Percentiles rank a stretch among this genome's conserved stretches.
Evolutionary conservation across 35 echinoderm and acorn worm genomes (phyloP).

Genomic region (Ophioderma brevispina): DNA sequence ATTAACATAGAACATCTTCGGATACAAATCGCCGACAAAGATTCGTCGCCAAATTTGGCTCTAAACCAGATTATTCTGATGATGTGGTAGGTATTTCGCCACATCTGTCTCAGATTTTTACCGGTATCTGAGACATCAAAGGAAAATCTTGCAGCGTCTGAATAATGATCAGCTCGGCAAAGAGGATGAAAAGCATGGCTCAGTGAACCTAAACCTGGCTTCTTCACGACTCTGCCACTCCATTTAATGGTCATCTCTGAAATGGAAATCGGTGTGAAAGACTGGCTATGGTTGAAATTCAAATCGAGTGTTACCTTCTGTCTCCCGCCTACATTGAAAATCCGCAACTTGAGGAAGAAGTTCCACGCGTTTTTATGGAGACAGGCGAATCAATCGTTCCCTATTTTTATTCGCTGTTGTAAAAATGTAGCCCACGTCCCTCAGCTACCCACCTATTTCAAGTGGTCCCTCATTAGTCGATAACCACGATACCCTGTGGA

Average conservation of each 20-base stretch:
- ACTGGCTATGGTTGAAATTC: slow-evolving; percentile 61
- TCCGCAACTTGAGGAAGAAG: slow-evolving; percentile 46
- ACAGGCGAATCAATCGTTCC: slow-evolving; percentile 9
- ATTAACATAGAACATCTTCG: no score
- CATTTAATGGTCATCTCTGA: no score
- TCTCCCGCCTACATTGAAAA: slow-evolving; percentile 68
- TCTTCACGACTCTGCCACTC: no score
- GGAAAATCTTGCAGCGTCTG: not conserved
- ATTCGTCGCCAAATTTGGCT: no score
- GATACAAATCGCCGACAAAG: no score
- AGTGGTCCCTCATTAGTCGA: slow-evolving; percentile 15
- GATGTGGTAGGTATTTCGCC: no score
- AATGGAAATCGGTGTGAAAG: slow-evolving; percentile 35
- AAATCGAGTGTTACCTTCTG: slow-evolving; percentile 57
- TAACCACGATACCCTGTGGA: slow-evolving; percentile 49
- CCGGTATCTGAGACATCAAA: no score
- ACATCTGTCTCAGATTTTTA: no score
- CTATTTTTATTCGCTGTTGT: slow-evolving; percentile 36
- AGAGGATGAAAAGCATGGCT: slow-evolving; percentile 14
- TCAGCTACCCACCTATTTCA: slow-evolving; percentile 67
- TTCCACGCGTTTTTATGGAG: slow-evolving; percentile 61
- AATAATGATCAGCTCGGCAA: slow-evolving; percentile 34
- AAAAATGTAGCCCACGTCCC: slow-evolving; percentile 38
- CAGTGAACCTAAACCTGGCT: not conserved
- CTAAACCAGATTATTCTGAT: no score